Evolutionary conservation across 2,113 vertebrate genomes (phyloP).

Genomic region (Galemys pyrenaicus): DNA sequence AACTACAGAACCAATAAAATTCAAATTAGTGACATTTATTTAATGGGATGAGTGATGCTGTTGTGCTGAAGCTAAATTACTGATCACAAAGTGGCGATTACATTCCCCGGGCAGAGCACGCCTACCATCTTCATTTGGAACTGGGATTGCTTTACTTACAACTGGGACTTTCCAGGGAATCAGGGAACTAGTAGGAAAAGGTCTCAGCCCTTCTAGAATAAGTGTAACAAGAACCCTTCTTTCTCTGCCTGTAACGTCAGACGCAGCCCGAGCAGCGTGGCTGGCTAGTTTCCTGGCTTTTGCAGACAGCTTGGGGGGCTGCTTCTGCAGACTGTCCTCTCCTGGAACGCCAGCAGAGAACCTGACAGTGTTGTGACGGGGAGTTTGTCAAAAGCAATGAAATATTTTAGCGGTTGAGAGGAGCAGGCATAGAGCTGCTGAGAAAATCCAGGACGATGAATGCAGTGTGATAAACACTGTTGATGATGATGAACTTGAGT

Average conservation of each 20-base stretch:
- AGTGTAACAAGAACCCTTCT: background rate
- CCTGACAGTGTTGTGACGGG: background rate
- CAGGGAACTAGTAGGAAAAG: background rate
- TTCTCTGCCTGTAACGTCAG: background rate
- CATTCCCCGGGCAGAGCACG: background rate
- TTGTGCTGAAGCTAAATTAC: background rate
- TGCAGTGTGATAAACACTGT: background rate
- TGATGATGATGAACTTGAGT: background rate
- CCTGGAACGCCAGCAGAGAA: background rate
- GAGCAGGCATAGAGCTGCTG: background rate
- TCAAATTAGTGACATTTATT: constrained; percentile 36
- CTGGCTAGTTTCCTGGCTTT: background rate
- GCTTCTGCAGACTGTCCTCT: background rate
- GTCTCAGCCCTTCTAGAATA: background rate
- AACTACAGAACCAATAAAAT: background rate
- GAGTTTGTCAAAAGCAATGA: constrained; percentile 7
- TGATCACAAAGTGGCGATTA: background rate
- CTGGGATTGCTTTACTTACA: background rate
- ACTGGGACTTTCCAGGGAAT: background rate
- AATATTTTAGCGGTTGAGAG: constrained; percentile 28
- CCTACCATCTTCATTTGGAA: background rate
- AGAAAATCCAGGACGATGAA: background rate
- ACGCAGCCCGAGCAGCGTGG: background rate
- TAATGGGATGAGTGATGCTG: background rate
- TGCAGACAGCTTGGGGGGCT: background rate